Base-by-base conservation (phyloP, 2,113 vertebrate species). In the Motacilla tschutschensis region DNA sequence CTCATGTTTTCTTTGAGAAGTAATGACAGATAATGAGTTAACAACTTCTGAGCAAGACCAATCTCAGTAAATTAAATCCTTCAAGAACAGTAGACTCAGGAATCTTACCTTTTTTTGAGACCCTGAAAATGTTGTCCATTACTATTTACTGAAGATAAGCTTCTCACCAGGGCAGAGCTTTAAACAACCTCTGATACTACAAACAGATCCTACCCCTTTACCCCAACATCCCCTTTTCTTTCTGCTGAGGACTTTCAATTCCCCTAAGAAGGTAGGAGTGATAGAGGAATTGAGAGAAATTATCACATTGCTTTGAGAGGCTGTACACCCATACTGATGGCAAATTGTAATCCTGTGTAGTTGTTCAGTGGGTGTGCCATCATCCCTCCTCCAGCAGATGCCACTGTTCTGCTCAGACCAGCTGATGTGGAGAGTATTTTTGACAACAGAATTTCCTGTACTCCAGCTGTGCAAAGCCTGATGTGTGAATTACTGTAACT, bases 61-160 rank as follows among this genome's bases (percentile, higher is more conserved):
- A 44, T 58, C 35, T 74, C 41, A 65, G 73, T 60, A 83, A 91
- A 87, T 66, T 46, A 85, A 88, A 70, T 73, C 11, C 40, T 57
- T 81, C 55, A 77, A 66, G 40, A 82, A 44, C 7, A 69, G 21
- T 40, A 85, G 53, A 55, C 58, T 86, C 19, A 50, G 44, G 43
- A 89, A 85, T 93, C 59, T 58, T 73, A n/a, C 36, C 26, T 71
- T 85, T 46, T 83, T 47, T 83, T 65, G 50, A 91, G 65, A 83
- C 47, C 19, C n/a, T 77, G 29, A 38, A 47, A 47, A 35, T 90
- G 66, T 83, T 91, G 75, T 86, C 67, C 6, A 4, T 71, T 91
- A 35, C 67, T 93, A 12, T 94, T 92, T 92, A 82, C 83, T 20
- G 12, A 75, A 93, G 90, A 92, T 94, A 93, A 91, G 79, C 74